Evolutionary conservation across 2,888 invertebrate genomes (phyloP).

Genomic region (Polyommatus icarus): DNA sequence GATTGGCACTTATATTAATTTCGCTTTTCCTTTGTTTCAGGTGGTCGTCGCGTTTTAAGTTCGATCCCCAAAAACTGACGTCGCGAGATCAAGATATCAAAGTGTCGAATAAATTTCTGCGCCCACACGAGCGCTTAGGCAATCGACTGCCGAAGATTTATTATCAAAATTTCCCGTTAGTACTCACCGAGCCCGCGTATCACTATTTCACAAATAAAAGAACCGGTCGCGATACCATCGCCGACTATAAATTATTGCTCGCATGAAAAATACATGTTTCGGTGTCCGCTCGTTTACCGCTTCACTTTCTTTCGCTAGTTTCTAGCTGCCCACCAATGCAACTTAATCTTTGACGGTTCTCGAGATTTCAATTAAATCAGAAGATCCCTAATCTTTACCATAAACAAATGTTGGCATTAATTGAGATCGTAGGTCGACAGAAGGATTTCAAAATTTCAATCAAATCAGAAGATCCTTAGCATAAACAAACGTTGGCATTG

Average conservation of each 20-base stretch:
- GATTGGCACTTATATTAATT: constrained; percentile 79
- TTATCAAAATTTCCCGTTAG: constrained; percentile 80
- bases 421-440: too few relatives aligned
- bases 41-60: constrained; percentile 66
- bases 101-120: constrained; percentile 74
- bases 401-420: neutral
- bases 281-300: constrained; percentile 75
- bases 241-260: constrained; percentile 77
- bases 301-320: constrained; percentile 61
- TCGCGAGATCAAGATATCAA: constrained; percentile 75
- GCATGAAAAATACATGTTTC: constrained; percentile 77
- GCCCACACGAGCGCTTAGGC: constrained; percentile 79
- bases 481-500: constrained; percentile 5
- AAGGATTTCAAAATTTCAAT: too few relatives aligned
- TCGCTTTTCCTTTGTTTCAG: constrained; percentile 81
- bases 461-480: neutral
- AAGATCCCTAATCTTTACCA: neutral
- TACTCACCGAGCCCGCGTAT: constrained; percentile 78
- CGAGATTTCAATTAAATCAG: neutral
- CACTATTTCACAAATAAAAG: constrained; percentile 80
- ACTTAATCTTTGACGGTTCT: neutral
- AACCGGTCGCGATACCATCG: constrained; percentile 79
- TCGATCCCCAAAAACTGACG: constrained; percentile 46
- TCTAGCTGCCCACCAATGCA: constrained; percentile 42
- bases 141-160: constrained; percentile 78